A percentile compares a stretch with the other conserved stretches of the same genome.
phyloP scores from a whole-genome alignment of 2,797 vertebrate species.

The Rhinatrema bivittatum region DNA sequence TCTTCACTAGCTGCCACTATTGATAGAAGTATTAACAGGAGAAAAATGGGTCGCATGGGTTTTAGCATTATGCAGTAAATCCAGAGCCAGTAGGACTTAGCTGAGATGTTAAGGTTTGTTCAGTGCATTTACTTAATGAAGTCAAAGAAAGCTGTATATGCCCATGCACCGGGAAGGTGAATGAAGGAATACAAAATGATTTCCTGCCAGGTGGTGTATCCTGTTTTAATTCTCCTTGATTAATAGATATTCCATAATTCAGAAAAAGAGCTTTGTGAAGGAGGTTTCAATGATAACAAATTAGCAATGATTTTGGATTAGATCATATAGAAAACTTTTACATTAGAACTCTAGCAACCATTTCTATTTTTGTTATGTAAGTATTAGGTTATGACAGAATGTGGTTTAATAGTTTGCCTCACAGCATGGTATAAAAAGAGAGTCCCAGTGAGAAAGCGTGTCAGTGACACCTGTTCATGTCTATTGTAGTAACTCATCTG shows the following conservation, averaged over 20 bases:
- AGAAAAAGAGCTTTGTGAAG: background rate
- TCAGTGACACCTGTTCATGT: too few relatives aligned
- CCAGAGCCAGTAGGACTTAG: slow-evolving; percentile 80
- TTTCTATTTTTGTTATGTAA: too few relatives aligned
- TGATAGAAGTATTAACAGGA: slow-evolving; percentile 50
- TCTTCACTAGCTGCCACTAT: slow-evolving; percentile 45
- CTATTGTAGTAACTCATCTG: too few relatives aligned
- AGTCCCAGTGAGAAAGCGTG: too few relatives aligned
- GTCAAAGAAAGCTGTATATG: slow-evolving; percentile 7
- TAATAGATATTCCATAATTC: slow-evolving; percentile 16
- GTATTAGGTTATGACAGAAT: too few relatives aligned
- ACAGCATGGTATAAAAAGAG: too few relatives aligned
- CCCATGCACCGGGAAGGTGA: slow-evolving; percentile 18
- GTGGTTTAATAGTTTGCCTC: too few relatives aligned
- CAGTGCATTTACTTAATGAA: slow-evolving; percentile 70
- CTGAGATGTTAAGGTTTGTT: slow-evolving; percentile 72
- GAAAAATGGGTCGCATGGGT: slow-evolving; percentile 88
- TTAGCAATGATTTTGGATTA: slow-evolving; percentile 3
- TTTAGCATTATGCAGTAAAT: slow-evolving; percentile 89
- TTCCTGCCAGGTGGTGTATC: too few relatives aligned
- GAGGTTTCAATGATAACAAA: slow-evolving; percentile 17
- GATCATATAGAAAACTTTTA: too few relatives aligned
- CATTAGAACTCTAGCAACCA: too few relatives aligned
- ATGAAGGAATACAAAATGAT: slow-evolving; percentile 29
- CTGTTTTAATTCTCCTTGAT: slow-evolving; percentile 17